A percentile compares a stretch with the other conserved stretches of the same genome.
Evolutionary conservation across 2,888 invertebrate genomes (phyloP).

Genomic region (Ecdyonurus torrentis): DNA sequence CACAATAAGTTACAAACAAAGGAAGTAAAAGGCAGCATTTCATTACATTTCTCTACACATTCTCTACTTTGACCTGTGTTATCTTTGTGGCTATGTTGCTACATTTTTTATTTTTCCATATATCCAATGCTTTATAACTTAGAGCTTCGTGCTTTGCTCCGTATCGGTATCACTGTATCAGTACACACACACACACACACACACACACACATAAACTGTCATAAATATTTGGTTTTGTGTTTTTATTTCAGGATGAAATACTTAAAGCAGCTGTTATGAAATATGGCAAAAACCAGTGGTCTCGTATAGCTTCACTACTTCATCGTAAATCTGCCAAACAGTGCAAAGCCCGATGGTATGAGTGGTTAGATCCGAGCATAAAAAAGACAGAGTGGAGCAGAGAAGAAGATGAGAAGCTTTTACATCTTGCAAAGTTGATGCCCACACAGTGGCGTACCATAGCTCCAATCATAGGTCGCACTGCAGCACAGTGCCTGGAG

Average conservation of each 20-base stretch:
- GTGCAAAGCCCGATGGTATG: conserved; percentile 98
- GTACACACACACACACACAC: too few relatives aligned
- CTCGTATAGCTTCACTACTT: conserved; percentile 91
- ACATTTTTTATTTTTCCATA: not conserved
- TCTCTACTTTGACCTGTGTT: too few relatives aligned
- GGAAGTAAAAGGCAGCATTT: too few relatives aligned
- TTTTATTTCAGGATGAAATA: conserved; percentile 82
- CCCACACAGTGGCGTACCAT: conserved; percentile 99
- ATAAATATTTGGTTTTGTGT: conserved; percentile 16
- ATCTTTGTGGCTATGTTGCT: too few relatives aligned
- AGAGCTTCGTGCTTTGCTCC: not conserved
- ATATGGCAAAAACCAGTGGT: conserved; percentile 99
- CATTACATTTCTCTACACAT: too few relatives aligned
- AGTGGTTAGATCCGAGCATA: conserved; percentile 98
- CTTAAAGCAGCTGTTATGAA: conserved; percentile 99
- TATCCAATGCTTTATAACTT: not conserved
- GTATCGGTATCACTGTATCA: too few relatives aligned
- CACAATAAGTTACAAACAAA: too few relatives aligned
- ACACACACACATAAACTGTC: not conserved
- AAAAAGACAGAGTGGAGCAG: conserved; percentile 99
- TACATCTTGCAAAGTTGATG: conserved; percentile 97
- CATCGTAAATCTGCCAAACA: conserved; percentile 99
- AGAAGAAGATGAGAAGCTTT: conserved; percentile 95
- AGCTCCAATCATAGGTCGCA: conserved; percentile 96
- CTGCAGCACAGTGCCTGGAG: conserved; percentile 96